Evolutionary conservation across 2,888 invertebrate species (phyloP), one percentile per base, ranked within the genome.

Genomic region (Drosophila ezoana): DNA sequence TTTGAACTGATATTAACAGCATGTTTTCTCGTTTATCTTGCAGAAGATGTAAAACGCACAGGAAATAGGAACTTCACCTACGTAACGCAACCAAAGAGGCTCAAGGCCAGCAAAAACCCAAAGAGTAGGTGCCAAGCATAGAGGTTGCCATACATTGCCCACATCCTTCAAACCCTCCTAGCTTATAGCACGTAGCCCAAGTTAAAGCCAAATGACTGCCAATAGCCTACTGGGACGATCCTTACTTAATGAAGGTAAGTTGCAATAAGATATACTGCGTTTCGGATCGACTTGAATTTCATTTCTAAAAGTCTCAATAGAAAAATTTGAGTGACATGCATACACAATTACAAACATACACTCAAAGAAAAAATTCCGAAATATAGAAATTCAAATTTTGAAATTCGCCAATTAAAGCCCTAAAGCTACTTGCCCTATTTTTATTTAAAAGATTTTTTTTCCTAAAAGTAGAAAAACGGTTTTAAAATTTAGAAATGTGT

Each of bases 1-100:
- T 33, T 4, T 11, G 0, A 32, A 28, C 11, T n/a, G 11, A 20
- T 41, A 35, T 14, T n/a, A 38, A 38, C 1, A 28, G 14, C 4
- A 38, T n/a, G 58, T 20, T n/a, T 32, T 52, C 5, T 16, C 28
- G 28, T 23, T 53, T 37, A 44, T 14, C 5, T 79, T 82, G 45
- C 89, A 90, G 90, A 90, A 84, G 66, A 89, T 90, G 89, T 90
- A 87, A 90, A 68, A 40, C 44, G 32, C 52, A 44, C 38, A 62
- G 53, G 32, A 69, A 60, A 58, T 52, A 57, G 10, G 35, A 57
- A 49, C 44, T 67, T 43, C 28, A 60, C 20, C 64, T 45, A 74
- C 75, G 75, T 60, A 87, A 89, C 86, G 53, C 56, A 56, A 81
- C 87, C 78, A 88, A 89, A 89, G 88, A 79, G 74, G 69, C 67